Conservation (phyloP, 2,888 invertebrate genomes). For the Syrista parreyssii region DNA sequence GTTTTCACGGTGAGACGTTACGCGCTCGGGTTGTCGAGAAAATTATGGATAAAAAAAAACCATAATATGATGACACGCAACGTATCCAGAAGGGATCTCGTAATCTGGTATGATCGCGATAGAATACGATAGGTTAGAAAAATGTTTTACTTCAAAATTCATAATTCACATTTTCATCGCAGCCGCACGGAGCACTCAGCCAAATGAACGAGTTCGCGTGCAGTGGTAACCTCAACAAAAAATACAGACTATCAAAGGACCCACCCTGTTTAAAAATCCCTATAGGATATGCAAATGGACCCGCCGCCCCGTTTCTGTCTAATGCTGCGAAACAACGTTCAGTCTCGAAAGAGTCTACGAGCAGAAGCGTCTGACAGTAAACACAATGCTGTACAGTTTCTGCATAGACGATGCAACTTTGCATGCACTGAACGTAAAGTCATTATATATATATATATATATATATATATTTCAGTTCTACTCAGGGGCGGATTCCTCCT, state of each 20-base stretch:
- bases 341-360: neutral
- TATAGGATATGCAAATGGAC: neutral
- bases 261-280: neutral
- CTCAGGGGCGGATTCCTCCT: conserved; percentile 41
- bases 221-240: neutral
- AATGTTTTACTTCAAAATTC: neutral
- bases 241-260: neutral
- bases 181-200: neutral
- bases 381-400: neutral
- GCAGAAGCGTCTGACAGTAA: neutral
- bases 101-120: neutral
- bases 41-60: no score
- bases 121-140: neutral
- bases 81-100: neutral
- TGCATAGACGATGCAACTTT: neutral
- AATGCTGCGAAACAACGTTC: neutral
- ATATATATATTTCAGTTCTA: conserved; percentile 34
- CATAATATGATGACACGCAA: no score
- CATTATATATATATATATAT: neutral
- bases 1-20: neutral
- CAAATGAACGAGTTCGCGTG: neutral
- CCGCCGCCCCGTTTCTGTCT: neutral
- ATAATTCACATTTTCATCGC: neutral
- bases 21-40: neutral
- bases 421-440: neutral